phyloP scores from a whole-genome alignment of 2,888 invertebrate species.

The Dasypogon diadema region DNA sequence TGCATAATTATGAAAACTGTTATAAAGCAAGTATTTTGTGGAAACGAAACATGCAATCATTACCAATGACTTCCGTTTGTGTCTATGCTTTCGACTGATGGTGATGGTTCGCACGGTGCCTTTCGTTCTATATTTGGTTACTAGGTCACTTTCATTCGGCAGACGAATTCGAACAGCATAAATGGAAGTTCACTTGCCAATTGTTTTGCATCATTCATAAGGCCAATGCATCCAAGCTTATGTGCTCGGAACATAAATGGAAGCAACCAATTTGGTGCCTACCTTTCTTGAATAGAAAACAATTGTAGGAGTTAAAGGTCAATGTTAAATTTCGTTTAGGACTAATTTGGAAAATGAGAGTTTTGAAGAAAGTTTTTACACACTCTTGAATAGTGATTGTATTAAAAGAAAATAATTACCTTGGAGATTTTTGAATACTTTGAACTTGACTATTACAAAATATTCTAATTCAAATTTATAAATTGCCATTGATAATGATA shows the following conservation, averaged over 20 bases:
- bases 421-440: too few relatives aligned
- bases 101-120: conserved; percentile 17
- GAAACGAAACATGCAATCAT: neutral
- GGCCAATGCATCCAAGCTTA: neutral
- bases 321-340: neutral
- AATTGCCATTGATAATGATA: too few relatives aligned
- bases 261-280: neutral
- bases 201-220: neutral
- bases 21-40: neutral
- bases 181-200: neutral
- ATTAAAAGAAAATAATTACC: too few relatives aligned
- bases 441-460: too few relatives aligned
- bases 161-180: neutral
- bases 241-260: neutral
- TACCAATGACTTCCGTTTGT: neutral
- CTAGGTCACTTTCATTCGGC: conserved; percentile 36
- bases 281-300: neutral
- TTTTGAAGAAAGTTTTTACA: neutral
- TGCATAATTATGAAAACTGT: neutral
- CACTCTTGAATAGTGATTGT: too few relatives aligned
- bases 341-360: neutral
- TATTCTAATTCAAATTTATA: too few relatives aligned
- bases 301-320: neutral
- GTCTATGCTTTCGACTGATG: conserved; percentile 12
- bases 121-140: conserved; percentile 40